phyloP scores from a whole-genome alignment of 2,888 invertebrate species.

The Sclerodermus sp. region DNA sequence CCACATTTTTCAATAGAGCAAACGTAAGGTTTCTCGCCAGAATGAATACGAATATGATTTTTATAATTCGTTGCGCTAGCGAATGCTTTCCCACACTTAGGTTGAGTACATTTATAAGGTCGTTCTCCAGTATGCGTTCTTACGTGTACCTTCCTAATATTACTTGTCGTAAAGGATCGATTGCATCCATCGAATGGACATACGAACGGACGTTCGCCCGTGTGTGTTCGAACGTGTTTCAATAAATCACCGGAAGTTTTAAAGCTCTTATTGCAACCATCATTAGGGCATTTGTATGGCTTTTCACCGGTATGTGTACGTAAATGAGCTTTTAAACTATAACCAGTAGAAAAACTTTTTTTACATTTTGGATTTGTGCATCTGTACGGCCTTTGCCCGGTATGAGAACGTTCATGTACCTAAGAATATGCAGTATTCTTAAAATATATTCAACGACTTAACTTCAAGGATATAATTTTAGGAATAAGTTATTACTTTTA shows the following conservation, averaged over 20 bases:
- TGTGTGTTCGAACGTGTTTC: slow-evolving; percentile 65
- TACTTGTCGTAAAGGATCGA: slow-evolving; percentile 69
- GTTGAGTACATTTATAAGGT: slow-evolving; percentile 65
- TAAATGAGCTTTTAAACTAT: slow-evolving; percentile 63
- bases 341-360: slow-evolving; percentile 62
- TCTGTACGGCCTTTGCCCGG: slow-evolving; percentile 59
- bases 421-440: slow-evolving; percentile 33
- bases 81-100: slow-evolving; percentile 66
- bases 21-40: slow-evolving; percentile 70
- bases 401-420: slow-evolving; percentile 62
- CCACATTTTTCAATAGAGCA: slow-evolving; percentile 66
- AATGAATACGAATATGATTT: slow-evolving; percentile 70
- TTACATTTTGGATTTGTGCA: slow-evolving; percentile 59
- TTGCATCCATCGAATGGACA: slow-evolving; percentile 63
- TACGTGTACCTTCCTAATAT: slow-evolving; percentile 69
- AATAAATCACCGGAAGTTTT: slow-evolving; percentile 66
- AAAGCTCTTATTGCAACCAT: slow-evolving; percentile 62
- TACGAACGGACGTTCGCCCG: slow-evolving; percentile 57
- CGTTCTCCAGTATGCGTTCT: slow-evolving; percentile 71
- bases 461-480: too few species aligned
- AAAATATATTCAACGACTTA: too few species aligned
- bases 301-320: slow-evolving; percentile 65
- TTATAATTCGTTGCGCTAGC: slow-evolving; percentile 71
- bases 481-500: slow-evolving; percentile 52
- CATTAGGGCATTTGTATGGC: slow-evolving; percentile 62